Base-by-base conservation (phyloP, 1,140 invertebrate genomes). In the Ceratitis capitata region DNA sequence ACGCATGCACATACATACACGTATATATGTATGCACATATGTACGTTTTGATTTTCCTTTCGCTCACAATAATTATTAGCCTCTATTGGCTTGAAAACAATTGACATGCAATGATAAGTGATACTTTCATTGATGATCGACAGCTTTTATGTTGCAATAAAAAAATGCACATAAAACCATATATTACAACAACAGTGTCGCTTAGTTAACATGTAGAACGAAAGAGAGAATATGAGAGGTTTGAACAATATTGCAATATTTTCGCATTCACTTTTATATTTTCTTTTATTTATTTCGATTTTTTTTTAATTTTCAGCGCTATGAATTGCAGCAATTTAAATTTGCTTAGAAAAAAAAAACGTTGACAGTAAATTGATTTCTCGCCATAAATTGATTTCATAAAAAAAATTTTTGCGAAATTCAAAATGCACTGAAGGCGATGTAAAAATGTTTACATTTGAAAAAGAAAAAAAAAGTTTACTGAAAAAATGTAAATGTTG, bases 101-200 rank as follows among this genome's bases (percentile, higher is more conserved):
- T 45, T 78, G 69, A 78, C 69, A 78, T 45, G 69, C 69, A 78
- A 78, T 26, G 39, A 42, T 23, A 78, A 47, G 69, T 45, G 35
- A 78, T 78, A 78, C 39, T 78, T 78, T 78, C 69, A 23, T 78
- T 78, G 39, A n/a, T n/a, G n/a, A 78, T 78, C 69, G n/a, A 78
- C 69, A 78, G 39, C 69, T 1, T 23, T 5, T 56, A 1, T 56
- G 56, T 5, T 10, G 69, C 42, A 19, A 29, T 12, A 12, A 74
- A 42, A 5, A 42, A 74, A 74, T 42, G 12, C 69, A 45, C n/a
- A n/a, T n/a, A n/a, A n/a, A n/a, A n/a, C n/a, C n/a, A n/a, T n/a
- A n/a, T n/a, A 39, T 9, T 35, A 45, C 29, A 32, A 69, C 29
- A 39, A 69, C 29, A 35, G 26, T 26, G 26, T 35, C 32, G 19